Percentiles rank a stretch among this genome's conserved stretches.
phyloP scores from a whole-genome alignment of 2,888 invertebrate species.

The Eristalinus sepulchralis region DNA sequence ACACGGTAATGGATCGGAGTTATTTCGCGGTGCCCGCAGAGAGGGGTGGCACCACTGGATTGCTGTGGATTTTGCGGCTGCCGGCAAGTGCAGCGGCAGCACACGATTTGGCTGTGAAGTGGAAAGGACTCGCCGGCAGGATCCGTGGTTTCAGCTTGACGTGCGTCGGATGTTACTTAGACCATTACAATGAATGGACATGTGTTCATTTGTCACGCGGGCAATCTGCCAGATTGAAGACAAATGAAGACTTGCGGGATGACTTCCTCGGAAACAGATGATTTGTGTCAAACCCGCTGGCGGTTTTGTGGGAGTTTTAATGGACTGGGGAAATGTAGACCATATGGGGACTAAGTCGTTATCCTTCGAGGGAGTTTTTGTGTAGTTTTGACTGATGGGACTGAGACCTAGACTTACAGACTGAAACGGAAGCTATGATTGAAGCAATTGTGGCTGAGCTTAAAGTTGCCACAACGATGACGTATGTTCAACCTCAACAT shows the following conservation, averaged over 20 bases:
- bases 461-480: too few species aligned
- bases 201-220: background rate
- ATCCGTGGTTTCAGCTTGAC: background rate
- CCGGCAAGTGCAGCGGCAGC: background rate
- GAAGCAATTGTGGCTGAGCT: too few species aligned
- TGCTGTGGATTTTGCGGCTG: background rate
- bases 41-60: background rate
- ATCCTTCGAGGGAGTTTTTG: too few species aligned
- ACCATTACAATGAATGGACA: background rate
- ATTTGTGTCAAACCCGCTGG: background rate
- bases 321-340: too few species aligned
- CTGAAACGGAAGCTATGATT: too few species aligned
- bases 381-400: too few species aligned
- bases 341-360: too few species aligned
- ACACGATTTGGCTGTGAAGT: background rate
- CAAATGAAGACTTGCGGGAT: background rate
- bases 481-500: too few species aligned
- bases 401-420: too few species aligned
- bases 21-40: background rate
- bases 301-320: too few species aligned
- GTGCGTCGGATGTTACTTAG: background rate
- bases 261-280: background rate
- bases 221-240: background rate
- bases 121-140: background rate
- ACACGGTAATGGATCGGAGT: slow-evolving; percentile 21